Evolutionary conservation across 2,888 invertebrate species (phyloP), one percentile per base, ranked within the genome.

Genomic region (Scaptomyza parva): DNA sequence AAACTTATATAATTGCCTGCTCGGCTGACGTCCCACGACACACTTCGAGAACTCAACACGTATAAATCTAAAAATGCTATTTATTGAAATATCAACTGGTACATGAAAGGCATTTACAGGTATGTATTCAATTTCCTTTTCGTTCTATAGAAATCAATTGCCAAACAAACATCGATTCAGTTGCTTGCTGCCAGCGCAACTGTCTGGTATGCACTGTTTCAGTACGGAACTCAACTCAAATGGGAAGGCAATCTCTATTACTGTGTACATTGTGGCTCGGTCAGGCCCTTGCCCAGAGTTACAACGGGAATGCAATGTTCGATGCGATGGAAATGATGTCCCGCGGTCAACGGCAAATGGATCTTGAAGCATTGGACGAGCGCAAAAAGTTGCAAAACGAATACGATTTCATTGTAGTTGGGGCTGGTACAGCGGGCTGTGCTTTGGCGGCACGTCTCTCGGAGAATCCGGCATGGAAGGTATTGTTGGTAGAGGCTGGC

Each of bases 341-440:
- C 0, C 89, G 88, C 7, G 91, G 91, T 1, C 84, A 82, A 62
- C 47, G 43, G 0, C 89, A 90, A 55, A 55, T 75, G 52, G 70
- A 86, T 41, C 71, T 90, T 3, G 90, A 91, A 67, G 67, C 69
- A 2, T 24, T 62, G 22, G 90, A 91, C 24, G 82, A 88, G 6
- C 43, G 53, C 1, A 69, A 73, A 2, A 50, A 67, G 5, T 30
- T 90, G 44, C 61, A 76, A 0, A 41, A 53, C 3, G 94, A 94
- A 83, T 96, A 95, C 84, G 96, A 96, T 86, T 97, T 96, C 80
- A 94, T 96, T 45, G 91, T 96, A 22, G 94, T 96, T 6, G 96
- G 96, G 0, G 96, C 96, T 0, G 96, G 96, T 0, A 96, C 96
- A 0, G 96, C 96, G 0, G 96, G 96, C 1, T 95, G 96, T 69